These are phyloP conservation scores for Phalacrocorax carbo DNA, from an alignment of 2,113 vertebrate genomes.

Conservation along the genomic window DNA sequence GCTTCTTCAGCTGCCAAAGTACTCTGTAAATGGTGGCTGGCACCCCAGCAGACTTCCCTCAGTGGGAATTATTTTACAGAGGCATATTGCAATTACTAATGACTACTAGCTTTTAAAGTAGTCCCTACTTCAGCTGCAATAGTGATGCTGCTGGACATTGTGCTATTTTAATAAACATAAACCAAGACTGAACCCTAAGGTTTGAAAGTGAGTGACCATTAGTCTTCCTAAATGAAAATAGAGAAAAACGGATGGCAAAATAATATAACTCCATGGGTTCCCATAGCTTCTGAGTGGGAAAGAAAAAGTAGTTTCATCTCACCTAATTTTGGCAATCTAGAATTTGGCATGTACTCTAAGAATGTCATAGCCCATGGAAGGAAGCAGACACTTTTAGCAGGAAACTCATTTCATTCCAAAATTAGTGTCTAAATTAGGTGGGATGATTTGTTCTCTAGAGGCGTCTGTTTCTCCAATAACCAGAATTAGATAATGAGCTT, in stretches of 20 bases:
- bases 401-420: background rate
- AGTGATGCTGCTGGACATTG: background rate
- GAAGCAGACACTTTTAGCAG: background rate
- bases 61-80: slow-evolving; percentile 14
- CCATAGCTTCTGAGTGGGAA: background rate
- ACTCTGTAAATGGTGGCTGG: slow-evolving; percentile 50
- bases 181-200: background rate
- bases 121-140: background rate
- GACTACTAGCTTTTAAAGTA: background rate
- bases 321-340: background rate
- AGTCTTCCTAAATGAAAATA: background rate
- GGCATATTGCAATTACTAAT: slow-evolving; percentile 7
- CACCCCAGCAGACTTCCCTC: slow-evolving; percentile 25
- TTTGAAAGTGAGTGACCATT: background rate
- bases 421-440: background rate
- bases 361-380: background rate
- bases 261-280: background rate
- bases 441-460: background rate
- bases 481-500: slow-evolving; percentile 13
- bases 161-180: background rate
- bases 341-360: background rate
- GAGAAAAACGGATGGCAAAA: background rate
- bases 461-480: background rate
- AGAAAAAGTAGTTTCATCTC: background rate
- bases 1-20: slow-evolving; percentile 52